Evolutionary conservation across 1,140 invertebrate genomes (phyloP).

Genomic region (Coelopa frigida): DNA sequence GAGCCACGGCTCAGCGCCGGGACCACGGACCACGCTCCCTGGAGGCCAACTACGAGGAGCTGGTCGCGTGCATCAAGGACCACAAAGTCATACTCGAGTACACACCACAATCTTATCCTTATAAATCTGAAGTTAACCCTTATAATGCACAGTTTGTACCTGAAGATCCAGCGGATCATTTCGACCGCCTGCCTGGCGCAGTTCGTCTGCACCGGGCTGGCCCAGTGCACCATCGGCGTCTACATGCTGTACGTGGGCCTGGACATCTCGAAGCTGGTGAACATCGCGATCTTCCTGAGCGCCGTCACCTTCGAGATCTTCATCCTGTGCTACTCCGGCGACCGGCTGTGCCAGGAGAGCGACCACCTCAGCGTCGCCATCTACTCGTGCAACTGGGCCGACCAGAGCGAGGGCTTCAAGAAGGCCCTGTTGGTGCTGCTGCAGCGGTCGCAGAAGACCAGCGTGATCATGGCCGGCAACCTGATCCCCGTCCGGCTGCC

Average conservation of each 20-base stretch:
- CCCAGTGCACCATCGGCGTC: slow-evolving; percentile 19
- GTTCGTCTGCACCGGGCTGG: slow-evolving; percentile 22
- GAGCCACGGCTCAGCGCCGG: background rate
- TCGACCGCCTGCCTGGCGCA: slow-evolving; percentile 25
- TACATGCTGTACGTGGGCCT: slow-evolving; percentile 18
- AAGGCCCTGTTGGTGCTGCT: slow-evolving; percentile 22
- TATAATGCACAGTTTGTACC: slow-evolving; percentile 7
- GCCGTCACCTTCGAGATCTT: slow-evolving; percentile 20
- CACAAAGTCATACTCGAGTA: slow-evolving; percentile 24
- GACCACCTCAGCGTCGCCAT: slow-evolving; percentile 17
- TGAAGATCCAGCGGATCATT: slow-evolving; percentile 9
- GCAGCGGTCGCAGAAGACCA: slow-evolving; percentile 18
- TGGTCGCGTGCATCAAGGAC: slow-evolving; percentile 23
- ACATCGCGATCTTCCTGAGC: slow-evolving; percentile 15
- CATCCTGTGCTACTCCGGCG: slow-evolving; percentile 26
- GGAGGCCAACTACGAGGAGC: background rate
- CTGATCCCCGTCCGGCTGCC: slow-evolving; percentile 23
- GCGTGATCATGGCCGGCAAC: slow-evolving; percentile 16
- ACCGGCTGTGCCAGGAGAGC: slow-evolving; percentile 17
- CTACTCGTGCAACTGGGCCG: slow-evolving; percentile 30
- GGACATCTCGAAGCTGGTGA: slow-evolving; percentile 9
- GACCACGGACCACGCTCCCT: background rate
- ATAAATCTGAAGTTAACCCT: too few species aligned
- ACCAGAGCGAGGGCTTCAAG: slow-evolving; percentile 20
- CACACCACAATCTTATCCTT: too few species aligned